These are phyloP conservation scores for Cossypha caffra DNA, from an alignment of 2,797 vertebrate species.

Conservation along the genomic window DNA sequence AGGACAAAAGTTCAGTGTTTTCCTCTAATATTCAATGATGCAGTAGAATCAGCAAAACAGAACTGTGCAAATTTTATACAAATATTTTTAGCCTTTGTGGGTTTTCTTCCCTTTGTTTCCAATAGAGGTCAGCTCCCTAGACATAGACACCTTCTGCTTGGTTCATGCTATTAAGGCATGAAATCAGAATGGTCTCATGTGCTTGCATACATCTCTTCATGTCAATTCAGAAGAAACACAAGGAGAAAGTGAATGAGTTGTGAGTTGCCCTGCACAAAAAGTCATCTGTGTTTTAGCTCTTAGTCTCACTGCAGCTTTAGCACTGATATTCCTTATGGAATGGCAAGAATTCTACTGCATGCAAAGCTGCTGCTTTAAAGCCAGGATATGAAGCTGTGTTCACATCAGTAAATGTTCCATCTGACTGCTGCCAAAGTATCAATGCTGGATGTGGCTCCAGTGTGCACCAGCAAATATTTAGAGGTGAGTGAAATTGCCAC, in stretches of 20 bases:
- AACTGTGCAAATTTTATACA: not conserved
- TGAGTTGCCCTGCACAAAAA: not conserved
- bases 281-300: not conserved
- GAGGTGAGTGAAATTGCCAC: not conserved
- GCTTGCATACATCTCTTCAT: not conserved
- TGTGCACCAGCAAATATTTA: not conserved
- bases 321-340: not conserved
- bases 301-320: not conserved
- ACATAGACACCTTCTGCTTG: not conserved
- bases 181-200: not conserved
- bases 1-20: not conserved
- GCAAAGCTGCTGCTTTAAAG: not conserved
- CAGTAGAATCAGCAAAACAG: not conserved
- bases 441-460: not conserved
- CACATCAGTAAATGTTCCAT: not conserved
- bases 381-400: not conserved
- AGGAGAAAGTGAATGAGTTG: not conserved
- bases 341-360: not conserved
- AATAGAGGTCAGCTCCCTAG: not conserved
- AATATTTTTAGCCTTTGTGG: not conserved
- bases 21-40: not conserved
- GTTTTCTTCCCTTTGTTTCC: not conserved
- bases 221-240: not conserved
- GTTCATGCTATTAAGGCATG: not conserved
- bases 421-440: not conserved